These are phyloP conservation scores for Prionchulus punctatus DNA, from an alignment of 2,888 invertebrate species.

Conservation along the genomic window DNA sequence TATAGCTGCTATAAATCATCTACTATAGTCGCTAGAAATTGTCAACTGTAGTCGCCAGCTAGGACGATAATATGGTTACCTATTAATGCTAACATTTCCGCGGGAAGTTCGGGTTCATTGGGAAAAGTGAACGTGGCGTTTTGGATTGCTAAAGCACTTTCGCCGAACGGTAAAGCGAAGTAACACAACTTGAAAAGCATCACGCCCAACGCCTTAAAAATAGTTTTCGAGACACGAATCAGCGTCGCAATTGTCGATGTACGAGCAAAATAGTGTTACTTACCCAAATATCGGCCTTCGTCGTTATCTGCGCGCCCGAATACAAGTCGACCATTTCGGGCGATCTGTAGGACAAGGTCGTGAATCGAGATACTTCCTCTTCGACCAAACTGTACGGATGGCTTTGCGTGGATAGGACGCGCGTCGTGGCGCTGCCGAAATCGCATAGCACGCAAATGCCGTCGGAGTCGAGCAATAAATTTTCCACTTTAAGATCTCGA, in stretches of 20 bases:
- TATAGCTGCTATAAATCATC: no score
- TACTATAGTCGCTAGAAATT: no score
- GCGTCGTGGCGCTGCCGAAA: slow-evolving; percentile 80
- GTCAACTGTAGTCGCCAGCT: no score
- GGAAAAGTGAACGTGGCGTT: slow-evolving; percentile 71
- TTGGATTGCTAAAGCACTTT: slow-evolving; percentile 77
- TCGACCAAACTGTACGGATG: background rate
- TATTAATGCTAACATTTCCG: slow-evolving; percentile 3
- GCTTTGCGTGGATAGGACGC: slow-evolving; percentile 30
- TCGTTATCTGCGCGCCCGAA: slow-evolving; percentile 59
- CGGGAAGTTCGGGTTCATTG: slow-evolving; percentile 39
- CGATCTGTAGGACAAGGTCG: slow-evolving; percentile 68
- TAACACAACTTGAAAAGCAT: slow-evolving; percentile 72
- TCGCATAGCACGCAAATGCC: slow-evolving; percentile 69
- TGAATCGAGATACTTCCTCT: slow-evolving; percentile 44
- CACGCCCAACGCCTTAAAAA: slow-evolving; percentile 64
- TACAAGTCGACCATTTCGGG: slow-evolving; percentile 89
- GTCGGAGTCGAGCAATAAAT: slow-evolving; percentile 24
- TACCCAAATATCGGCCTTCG: slow-evolving; percentile 75
- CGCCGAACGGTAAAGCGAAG: slow-evolving; percentile 73
- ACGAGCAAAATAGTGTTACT: slow-evolving; percentile 12
- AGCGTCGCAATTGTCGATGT: background rate
- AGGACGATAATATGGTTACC: no score
- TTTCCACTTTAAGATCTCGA: slow-evolving; percentile 36
- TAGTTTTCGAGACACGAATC: no score